Base-by-base conservation (phyloP, 2,888 invertebrate genomes). In the Entomobrya proxima region DNA sequence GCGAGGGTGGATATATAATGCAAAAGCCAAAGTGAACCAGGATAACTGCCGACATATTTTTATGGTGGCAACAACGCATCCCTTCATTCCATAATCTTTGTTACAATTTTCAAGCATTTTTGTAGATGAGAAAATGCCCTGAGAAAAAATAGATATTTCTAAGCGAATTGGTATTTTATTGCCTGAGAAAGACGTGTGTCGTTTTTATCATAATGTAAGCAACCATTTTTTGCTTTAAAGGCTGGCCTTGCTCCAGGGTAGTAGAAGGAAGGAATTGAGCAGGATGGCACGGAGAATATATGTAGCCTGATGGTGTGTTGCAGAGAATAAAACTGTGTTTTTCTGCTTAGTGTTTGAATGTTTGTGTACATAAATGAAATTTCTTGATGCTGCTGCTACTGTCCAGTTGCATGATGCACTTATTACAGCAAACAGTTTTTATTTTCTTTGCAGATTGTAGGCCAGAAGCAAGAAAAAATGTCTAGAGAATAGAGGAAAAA, bases 131-230 rank as follows among this genome's bases (percentile, higher is more conserved):
- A 32, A 61, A 15, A 15, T 61, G n/a, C n/a, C 61, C 32, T 61
- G 61, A 1, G 61, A 55, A 27, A 61, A 61, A 61, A 61, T 61
- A 32, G 61, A n/a, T 61, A 13, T 55, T 55, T 61, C 32, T 32
- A 5, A 69, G 37, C 11, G 40, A 75, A 75, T 24, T 52, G 35
- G 21, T 40, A 58, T 76, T 76, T 76, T 76, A 76, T 76, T 55
- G 76, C 58, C 21, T 76, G 37, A 52, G 74, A 37, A 37, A 76
- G 58, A 76, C 76, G 76, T 76, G 74, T 74, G 76, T 76, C 76
- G 55, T 55, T 76, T 76, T 52, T 55, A 76, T 50, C 47, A 74
- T 47, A 64, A 15, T n/a, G n/a, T n/a, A n/a, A n/a, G n/a, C n/a
- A n/a, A n/a, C 35, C 2, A 35, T 15, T 35, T 18, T 35, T 24